Base-by-base conservation (phyloP, 2,888 invertebrate genomes). In the Biston betularia region DNA sequence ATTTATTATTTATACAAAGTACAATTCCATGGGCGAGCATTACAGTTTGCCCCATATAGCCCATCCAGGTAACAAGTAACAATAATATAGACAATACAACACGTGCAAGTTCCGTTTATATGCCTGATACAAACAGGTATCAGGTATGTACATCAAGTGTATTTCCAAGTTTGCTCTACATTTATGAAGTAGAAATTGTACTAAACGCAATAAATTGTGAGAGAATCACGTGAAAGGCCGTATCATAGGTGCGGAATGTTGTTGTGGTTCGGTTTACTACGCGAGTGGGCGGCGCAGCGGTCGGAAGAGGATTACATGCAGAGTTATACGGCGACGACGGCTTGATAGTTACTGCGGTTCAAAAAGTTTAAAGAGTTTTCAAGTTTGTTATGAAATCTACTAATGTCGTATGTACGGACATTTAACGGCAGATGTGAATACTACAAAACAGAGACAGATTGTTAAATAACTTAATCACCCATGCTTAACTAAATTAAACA, bases 191-290 rank as follows among this genome's bases (percentile, higher is more conserved):
- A 57, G 53, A 15, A n/a, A n/a, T 45, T 52, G 52, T 38, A 14
- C 35, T 53, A 38, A 53, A 53, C 38, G 14, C 15, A 15, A 38
- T 40, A 35, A 53, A 11, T 38, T 45, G 53, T 56, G 56, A 50
- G 63, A 60, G 58, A 60, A 58, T 71, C 67, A 75, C 72, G 68
- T 71, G 72, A 65, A 71, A 68, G 52, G 68, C 59, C 61, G 50
- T 70, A 65, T 73, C 65, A 70, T 74, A 55, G 76, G 75, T 72
- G 71, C 76, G 72, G 77, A 79, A 81, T 79, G 83, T 82, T 83
- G 83, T 83, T 80, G 79, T 79, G 80, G 80, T 80, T 77, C 70
- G 77, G 80, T 84, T 82, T 84, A 85, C 83, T 84, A 85, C 78
- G 76, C 65, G 78, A 64, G 88, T 83, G 85, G 83, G 86, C 76